Percentiles rank a stretch among this genome's conserved stretches.
Evolutionary conservation across 2,113 vertebrate genomes (phyloP).

Genomic region (Lophura nycthemera): DNA sequence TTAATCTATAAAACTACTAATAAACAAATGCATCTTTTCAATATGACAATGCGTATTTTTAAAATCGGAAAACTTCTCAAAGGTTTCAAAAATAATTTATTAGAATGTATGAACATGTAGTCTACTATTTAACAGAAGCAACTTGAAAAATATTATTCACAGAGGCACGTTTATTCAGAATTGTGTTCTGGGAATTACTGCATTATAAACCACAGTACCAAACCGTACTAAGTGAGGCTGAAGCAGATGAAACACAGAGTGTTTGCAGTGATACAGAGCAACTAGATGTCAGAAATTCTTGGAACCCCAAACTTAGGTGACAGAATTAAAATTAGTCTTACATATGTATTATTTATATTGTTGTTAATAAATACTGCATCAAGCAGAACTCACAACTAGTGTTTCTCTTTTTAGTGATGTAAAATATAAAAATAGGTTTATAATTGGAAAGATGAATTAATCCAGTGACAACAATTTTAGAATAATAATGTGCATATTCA

Average conservation of each 20-base stretch:
- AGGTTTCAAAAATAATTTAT: background rate
- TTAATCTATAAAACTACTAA: background rate
- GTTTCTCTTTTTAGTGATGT: background rate
- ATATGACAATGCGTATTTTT: accelerated
- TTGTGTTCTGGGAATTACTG: background rate
- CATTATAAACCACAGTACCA: background rate
- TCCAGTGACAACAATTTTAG: background rate
- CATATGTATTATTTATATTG: background rate
- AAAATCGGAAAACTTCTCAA: background rate
- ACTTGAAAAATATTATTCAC: background rate
- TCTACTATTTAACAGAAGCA: background rate
- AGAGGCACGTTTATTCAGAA: background rate
- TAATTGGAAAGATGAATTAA: background rate
- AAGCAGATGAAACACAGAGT: background rate
- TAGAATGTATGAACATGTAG: background rate
- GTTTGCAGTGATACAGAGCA: background rate
- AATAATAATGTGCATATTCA: background rate
- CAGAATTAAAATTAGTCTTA: background rate
- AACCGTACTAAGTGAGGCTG: background rate
- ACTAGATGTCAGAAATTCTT: background rate
- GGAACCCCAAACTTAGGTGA: accelerated
- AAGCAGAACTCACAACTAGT: background rate
- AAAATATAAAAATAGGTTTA: background rate
- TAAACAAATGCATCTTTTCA: background rate
- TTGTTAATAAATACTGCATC: background rate